Percentiles rank a stretch among this genome's conserved stretches.
Evolutionary conservation across 2,797 vertebrate species (phyloP).

Genomic region (Syncerus caffer): DNA sequence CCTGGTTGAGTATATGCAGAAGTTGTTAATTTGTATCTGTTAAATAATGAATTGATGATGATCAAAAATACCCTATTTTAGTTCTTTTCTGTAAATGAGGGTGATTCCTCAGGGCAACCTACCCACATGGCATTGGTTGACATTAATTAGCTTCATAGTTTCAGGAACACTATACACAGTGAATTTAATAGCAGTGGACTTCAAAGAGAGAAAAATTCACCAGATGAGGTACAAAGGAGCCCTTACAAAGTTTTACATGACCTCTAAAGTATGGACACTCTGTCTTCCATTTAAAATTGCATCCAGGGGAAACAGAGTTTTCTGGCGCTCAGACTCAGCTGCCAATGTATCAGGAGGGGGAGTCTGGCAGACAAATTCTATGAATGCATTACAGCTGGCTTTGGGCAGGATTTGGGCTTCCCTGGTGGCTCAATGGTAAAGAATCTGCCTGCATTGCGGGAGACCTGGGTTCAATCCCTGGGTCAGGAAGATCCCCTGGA

Average conservation of each 20-base stretch:
- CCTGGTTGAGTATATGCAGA: not conserved
- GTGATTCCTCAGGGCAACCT: not conserved
- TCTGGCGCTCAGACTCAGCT: not conserved
- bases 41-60: not conserved
- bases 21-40: not conserved
- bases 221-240: not conserved
- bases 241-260: not conserved
- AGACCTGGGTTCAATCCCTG: not conserved
- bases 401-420: not conserved
- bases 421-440: not conserved
- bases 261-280: not conserved
- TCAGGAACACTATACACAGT: not conserved
- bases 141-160: constrained; percentile 3
- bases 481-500: not conserved
- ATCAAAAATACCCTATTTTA: not conserved
- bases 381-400: not conserved
- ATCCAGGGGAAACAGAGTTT: not conserved
- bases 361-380: not conserved
- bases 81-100: not conserved
- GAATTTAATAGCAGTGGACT: not conserved
- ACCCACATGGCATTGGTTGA: not conserved
- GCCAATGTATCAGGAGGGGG: not conserved
- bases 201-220: not conserved
- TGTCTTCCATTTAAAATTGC: not conserved
- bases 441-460: not conserved